Evolutionary conservation across 2,797 vertebrate genomes (phyloP).

Genomic region (Centroberyx gerrardi): DNA sequence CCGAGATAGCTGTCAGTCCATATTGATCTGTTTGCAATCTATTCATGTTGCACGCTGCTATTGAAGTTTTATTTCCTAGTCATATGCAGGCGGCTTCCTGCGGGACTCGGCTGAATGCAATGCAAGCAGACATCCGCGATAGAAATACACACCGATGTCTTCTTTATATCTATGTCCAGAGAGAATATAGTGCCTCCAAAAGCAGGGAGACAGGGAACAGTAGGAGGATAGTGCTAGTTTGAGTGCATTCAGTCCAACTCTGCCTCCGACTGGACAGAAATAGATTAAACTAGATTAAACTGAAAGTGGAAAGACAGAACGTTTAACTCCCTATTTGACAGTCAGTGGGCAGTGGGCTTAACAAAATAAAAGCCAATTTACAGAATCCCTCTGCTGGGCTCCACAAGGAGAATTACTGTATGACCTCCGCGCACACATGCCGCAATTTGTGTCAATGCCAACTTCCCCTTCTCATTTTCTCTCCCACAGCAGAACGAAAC

Average conservation of each 20-base stretch:
- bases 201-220: neutral
- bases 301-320: slow-evolving; percentile 43
- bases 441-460: slow-evolving; percentile 40
- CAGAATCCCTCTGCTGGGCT: slow-evolving; percentile 30
- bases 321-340: slow-evolving; percentile 53
- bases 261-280: slow-evolving; percentile 46
- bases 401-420: slow-evolving; percentile 28
- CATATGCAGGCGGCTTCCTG: slow-evolving; percentile 28
- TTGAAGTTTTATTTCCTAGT: slow-evolving; percentile 24
- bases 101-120: slow-evolving; percentile 28
- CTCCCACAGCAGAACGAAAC: slow-evolving; percentile 28
- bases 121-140: slow-evolving; percentile 19
- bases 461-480: slow-evolving; percentile 50
- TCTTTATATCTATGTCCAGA: slow-evolving; percentile 31
- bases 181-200: slow-evolving; percentile 7
- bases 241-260: slow-evolving; percentile 42
- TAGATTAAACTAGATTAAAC: slow-evolving; percentile 56
- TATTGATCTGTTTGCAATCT: slow-evolving; percentile 38
- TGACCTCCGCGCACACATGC: slow-evolving; percentile 42
- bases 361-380: slow-evolving; percentile 57
- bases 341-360: slow-evolving; percentile 37
- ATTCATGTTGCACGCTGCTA: slow-evolving; percentile 47
- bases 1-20: neutral
- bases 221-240: slow-evolving; percentile 22
- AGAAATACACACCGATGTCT: slow-evolving; percentile 35